These are phyloP conservation scores for Orius insidiosus DNA, from an alignment of 1,140 invertebrate genomes.

Conservation along the genomic window DNA sequence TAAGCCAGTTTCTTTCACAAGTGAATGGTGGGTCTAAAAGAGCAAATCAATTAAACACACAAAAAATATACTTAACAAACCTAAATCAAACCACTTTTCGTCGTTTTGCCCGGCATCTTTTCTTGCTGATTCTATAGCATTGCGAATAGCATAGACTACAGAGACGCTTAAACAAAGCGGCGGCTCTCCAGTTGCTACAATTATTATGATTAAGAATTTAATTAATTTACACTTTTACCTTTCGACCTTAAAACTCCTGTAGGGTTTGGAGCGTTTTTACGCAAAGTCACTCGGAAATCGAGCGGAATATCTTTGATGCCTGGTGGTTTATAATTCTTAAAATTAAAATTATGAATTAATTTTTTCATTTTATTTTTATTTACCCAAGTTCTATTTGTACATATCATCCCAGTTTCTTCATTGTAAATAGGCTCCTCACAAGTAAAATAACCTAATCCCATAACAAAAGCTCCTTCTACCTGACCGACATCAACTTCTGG, in stretches of 20 bases:
- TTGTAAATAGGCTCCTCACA: conserved; percentile 37
- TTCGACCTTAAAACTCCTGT: conserved; percentile 59
- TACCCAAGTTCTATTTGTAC: conserved; percentile 66
- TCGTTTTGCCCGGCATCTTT: conserved; percentile 31
- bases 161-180: conserved; percentile 47
- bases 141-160: conserved; percentile 49
- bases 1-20: too few species aligned
- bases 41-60: too few species aligned
- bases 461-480: conserved; percentile 50
- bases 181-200: conserved; percentile 58
- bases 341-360: conserved; percentile 12
- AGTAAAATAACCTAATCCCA: conserved; percentile 10
- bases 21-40: too few species aligned
- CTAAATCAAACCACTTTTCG: conserved; percentile 27
- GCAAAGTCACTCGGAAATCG: conserved; percentile 55
- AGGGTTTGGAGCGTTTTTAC: conserved; percentile 50
- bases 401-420: conserved; percentile 39
- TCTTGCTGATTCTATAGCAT: conserved; percentile 48
- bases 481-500: conserved; percentile 71
- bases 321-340: conserved; percentile 60
- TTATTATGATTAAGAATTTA: conserved; percentile 3
- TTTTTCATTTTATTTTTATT: background rate
- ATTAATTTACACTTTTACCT: conserved; percentile 35
- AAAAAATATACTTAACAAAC: conserved; percentile 19
- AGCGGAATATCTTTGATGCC: conserved; percentile 68